Percentiles rank a stretch among this genome's conserved stretches.
phyloP scores from a whole-genome alignment of 1,140 invertebrate genomes.

The Aphaenogaster rudis region DNA sequence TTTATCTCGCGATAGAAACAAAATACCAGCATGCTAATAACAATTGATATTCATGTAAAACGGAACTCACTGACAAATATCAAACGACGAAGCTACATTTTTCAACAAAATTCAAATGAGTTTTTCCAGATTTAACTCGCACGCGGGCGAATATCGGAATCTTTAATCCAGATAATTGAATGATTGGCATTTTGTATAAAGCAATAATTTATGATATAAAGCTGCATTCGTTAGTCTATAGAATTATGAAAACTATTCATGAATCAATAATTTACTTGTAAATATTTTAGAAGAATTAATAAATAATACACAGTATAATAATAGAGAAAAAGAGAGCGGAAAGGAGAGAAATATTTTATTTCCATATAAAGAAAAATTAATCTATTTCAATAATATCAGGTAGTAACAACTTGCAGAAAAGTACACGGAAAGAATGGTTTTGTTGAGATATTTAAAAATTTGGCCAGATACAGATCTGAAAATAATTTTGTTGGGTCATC shows the following conservation, averaged over 20 bases:
- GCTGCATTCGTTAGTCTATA: not conserved
- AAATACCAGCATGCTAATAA: constrained; percentile 16
- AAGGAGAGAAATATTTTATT: not conserved
- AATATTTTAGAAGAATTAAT: not conserved
- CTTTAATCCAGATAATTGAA: not conserved
- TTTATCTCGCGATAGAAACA: constrained; percentile 25
- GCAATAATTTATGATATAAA: not conserved
- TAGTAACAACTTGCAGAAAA: not conserved
- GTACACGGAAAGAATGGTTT: not conserved
- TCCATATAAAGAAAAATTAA: not conserved
- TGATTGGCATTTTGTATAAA: not conserved
- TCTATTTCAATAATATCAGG: not conserved
- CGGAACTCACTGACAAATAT: not conserved
- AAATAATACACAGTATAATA: not conserved
- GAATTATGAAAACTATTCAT: not conserved
- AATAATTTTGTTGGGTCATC: too few species aligned
- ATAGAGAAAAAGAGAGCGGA: not conserved
- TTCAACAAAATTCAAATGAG: not conserved
- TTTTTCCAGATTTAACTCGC: not conserved
- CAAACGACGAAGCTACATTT: not conserved
- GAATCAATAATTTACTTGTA: not conserved
- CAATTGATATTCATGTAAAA: constrained; percentile 19
- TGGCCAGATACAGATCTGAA: too few species aligned
- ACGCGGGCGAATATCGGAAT: not conserved
- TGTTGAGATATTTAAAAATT: too few species aligned